A percentile compares a stretch with the other conserved stretches of the same genome.
Conservation (phyloP, 2,797 vertebrate species). For the Chelon labrosus region DNA sequence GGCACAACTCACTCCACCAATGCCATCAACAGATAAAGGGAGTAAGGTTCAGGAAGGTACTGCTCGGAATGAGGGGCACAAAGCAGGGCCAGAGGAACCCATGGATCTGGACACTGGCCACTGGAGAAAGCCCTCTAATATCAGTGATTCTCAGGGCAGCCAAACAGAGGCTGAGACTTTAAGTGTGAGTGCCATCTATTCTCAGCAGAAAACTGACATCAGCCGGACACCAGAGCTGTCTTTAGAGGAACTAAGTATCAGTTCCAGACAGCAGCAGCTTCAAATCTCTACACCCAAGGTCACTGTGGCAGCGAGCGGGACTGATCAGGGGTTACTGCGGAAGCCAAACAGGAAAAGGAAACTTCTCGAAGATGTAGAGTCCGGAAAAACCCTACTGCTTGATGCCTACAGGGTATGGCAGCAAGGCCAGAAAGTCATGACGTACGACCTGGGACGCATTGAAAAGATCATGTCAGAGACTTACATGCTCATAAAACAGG, state of each 20-base stretch:
- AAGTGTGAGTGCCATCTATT: conserved; percentile 48
- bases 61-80: conserved; percentile 76
- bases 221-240: conserved; percentile 91
- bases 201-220: conserved; percentile 86
- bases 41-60: conserved; percentile 76
- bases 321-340: conserved; percentile 80
- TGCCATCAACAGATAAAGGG: conserved; percentile 56
- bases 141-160: conserved; percentile 74
- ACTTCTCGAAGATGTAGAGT: conserved; percentile 93
- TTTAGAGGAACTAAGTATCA: conserved; percentile 96
- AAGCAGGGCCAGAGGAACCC: conserved; percentile 83
- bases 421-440: conserved; percentile 97
- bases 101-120: conserved; percentile 90
- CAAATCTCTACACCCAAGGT: conserved; percentile 70
- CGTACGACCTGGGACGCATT: conserved; percentile 93
- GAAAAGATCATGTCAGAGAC: conserved; percentile 99
- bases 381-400: conserved; percentile 93
- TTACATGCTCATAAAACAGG: conserved; percentile 99
- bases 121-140: conserved; percentile 75
- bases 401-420: conserved; percentile 99
- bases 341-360: conserved; percentile 94
- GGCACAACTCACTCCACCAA: conserved; percentile 63
- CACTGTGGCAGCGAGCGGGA: conserved; percentile 57
- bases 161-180: conserved; percentile 70
- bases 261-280: conserved; percentile 89